Base-by-base conservation (phyloP, 2,797 vertebrate species). In the Borostomias antarcticus region DNA sequence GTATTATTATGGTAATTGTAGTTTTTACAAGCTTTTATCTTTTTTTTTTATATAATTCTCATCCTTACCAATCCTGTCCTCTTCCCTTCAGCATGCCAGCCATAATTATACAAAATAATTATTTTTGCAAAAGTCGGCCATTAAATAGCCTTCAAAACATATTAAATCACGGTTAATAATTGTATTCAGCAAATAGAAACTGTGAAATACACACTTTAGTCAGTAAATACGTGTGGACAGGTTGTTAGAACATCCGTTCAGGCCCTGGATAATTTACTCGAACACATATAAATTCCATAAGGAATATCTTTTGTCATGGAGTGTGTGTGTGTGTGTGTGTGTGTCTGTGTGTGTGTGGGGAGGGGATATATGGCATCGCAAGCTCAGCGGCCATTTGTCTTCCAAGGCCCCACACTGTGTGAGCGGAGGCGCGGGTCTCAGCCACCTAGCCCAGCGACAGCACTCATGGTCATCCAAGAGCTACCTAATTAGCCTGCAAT, bases 381-480 rank as follows among this genome's bases (percentile, higher is more conserved):
- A 82, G 87, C 91, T 87, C 74, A 68, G 80, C 85, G 83, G 82
- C 85, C 86, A 84, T 86, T 90, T 83, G 78, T 89, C 86, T 91
- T 93, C 91, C 88, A 88, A 87, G 84, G 85, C 89, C 88, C 90
- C 87, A 74, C 88, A 88, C 57, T 62, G 86, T 89, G 86, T 88
- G 88, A 84, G 86, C 79, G 70, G 88, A 89, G 86, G 86, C 82
- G 88, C 88, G 82, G 70, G 78, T 82, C 86, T 89, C 86, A 90
- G 86, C 82, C 90, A 91, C 90, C 90, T 93, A 87, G 87, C 87
- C 86, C 89, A 87, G 86, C 87, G 86, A 92, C 83, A 88, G 89
- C 89, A 91, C 91, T 93, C 91, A 93, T 92, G 92, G 91, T 92
- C 92, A 93, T 93, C 91, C 93, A 93, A 93, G 88, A 92, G 87